A percentile compares a stretch with the other conserved stretches of the same genome.
phyloP scores from a whole-genome alignment of 2,888 invertebrate genomes.

The Orthonychiurus folsomi region DNA sequence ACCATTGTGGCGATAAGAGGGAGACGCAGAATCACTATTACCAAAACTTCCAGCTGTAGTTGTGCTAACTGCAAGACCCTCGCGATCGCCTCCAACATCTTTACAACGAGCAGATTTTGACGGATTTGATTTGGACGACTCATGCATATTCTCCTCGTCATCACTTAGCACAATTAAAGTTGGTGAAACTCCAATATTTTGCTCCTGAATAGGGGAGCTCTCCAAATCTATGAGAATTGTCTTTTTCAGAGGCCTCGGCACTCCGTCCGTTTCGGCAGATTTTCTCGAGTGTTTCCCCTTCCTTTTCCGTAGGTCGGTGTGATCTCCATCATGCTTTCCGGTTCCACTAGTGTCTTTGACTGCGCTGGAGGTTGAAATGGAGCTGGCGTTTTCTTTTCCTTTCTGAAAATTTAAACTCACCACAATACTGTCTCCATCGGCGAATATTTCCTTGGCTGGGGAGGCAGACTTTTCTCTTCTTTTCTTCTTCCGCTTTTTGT shows the following conservation, averaged over 20 bases:
- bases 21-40: constrained; percentile 13
- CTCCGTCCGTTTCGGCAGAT: constrained; percentile 9
- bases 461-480: constrained; percentile 48
- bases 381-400: constrained; percentile 23
- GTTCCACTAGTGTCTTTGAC: constrained; percentile 9
- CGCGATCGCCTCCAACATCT: constrained; percentile 8
- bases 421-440: constrained; percentile 84
- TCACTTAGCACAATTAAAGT: constrained; percentile 68
- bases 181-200: constrained; percentile 26
- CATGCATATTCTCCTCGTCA: constrained; percentile 53
- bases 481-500: constrained; percentile 41
- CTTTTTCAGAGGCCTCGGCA: constrained; percentile 23
- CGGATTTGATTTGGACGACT: not conserved
- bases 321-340: not conserved
- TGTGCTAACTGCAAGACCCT: constrained; percentile 15
- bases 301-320: constrained; percentile 9
- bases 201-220: constrained; percentile 26
- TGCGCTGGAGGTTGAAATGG: constrained; percentile 16
- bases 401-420: constrained; percentile 86
- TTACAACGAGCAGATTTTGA: not conserved
- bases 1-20: constrained; percentile 9
- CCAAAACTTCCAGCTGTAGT: constrained; percentile 4
- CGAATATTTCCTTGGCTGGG: constrained; percentile 81
- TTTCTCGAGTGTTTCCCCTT: constrained; percentile 12
- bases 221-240: constrained; percentile 33